These are phyloP conservation scores for Bubo blakistoni DNA, from an alignment of 2,113 vertebrate genomes.

Conservation along the genomic window DNA sequence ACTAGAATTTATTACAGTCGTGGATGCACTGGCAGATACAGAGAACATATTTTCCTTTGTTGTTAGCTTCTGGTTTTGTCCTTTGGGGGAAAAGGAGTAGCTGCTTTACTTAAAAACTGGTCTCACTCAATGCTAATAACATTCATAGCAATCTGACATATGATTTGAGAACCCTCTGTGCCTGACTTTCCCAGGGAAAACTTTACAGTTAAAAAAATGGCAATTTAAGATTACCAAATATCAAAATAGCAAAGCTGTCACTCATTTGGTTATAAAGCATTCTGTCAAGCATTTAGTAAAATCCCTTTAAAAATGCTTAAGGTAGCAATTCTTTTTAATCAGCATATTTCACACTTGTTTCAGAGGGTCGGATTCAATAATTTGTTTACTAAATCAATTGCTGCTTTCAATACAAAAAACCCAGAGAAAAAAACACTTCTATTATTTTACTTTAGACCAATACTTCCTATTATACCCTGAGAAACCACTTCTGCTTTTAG, in stretches of 20 bases:
- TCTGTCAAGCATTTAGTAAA: neutral
- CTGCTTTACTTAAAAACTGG: slow-evolving; percentile 4
- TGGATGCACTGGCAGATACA: neutral
- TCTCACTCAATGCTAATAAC: neutral
- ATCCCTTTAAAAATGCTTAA: neutral
- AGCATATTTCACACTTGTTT: neutral
- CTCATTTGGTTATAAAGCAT: neutral
- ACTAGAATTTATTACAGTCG: neutral
- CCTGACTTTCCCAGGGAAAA: neutral
- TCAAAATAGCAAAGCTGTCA: neutral
- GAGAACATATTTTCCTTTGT: neutral
- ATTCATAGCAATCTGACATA: neutral
- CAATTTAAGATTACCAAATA: neutral
- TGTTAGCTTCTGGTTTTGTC: slow-evolving; percentile 9
- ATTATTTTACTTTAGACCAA: neutral
- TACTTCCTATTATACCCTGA: neutral
- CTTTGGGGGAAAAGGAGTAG: slow-evolving; percentile 34
- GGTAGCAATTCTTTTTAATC: neutral
- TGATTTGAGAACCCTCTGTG: neutral
- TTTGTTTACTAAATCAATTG: neutral
- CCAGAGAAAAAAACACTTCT: neutral
- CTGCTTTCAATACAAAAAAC: neutral
- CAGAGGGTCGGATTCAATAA: neutral
- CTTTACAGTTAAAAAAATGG: neutral
- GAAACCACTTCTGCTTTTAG: neutral